Evolutionary conservation across 1,140 invertebrate genomes (phyloP).

Genomic region (Probaryconus sp.): DNA sequence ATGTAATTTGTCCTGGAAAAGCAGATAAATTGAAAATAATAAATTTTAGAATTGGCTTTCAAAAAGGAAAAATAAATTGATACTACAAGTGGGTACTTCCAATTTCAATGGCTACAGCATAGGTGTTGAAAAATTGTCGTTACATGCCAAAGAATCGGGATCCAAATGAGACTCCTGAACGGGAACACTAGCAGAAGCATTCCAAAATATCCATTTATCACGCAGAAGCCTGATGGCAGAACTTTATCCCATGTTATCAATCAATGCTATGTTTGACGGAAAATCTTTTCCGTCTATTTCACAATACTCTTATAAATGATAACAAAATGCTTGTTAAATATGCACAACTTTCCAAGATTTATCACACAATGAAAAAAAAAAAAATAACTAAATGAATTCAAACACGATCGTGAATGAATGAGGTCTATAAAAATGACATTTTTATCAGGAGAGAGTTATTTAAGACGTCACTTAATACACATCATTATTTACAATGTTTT

Average conservation of each 20-base stretch:
- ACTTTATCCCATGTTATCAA: slow-evolving; percentile 57
- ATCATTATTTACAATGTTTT: no score
- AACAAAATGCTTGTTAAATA: slow-evolving; percentile 24
- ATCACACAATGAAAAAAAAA: no score
- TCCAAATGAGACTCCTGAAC: slow-evolving; percentile 42
- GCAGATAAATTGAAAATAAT: slow-evolving; percentile 38
- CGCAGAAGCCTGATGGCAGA: slow-evolving; percentile 29
- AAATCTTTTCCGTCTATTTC: slow-evolving; percentile 56
- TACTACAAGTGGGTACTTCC: slow-evolving; percentile 46
- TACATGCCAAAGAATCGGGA: slow-evolving; percentile 45
- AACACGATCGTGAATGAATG: no score
- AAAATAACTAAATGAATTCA: no score
- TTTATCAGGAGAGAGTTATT: no score
- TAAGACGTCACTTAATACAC: no score
- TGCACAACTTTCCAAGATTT: slow-evolving; percentile 1
- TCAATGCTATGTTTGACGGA: slow-evolving; percentile 60
- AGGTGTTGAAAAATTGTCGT: slow-evolving; percentile 58
- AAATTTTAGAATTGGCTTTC: slow-evolving; percentile 38
- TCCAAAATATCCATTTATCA: slow-evolving; percentile 62
- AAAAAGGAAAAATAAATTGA: slow-evolving; percentile 49
- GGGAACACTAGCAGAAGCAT: slow-evolving; percentile 48
- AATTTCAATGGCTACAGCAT: slow-evolving; percentile 41
- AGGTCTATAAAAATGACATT: no score
- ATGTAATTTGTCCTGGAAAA: slow-evolving; percentile 23
- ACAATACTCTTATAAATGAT: slow-evolving; percentile 26